A percentile compares a stretch with the other conserved stretches of the same genome.
These are phyloP conservation scores for Latheticus oryzae DNA, from an alignment of 2,888 invertebrate species.

Conservation along the genomic window DNA sequence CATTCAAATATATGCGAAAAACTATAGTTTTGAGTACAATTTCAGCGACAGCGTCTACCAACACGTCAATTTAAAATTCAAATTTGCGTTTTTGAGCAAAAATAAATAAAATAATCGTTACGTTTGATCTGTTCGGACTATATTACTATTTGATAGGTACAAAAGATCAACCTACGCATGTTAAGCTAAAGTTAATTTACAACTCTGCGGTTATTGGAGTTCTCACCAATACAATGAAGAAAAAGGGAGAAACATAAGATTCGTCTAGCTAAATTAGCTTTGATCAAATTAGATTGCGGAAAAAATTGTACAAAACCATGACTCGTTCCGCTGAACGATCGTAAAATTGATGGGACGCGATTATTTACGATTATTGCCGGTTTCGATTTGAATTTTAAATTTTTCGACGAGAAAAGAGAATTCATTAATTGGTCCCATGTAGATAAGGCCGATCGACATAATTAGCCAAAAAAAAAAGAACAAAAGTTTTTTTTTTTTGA, in stretches of 20 bases:
- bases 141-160: slow-evolving; percentile 8
- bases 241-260: neutral
- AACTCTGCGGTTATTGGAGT: too few species aligned
- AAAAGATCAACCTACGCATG: slow-evolving; percentile 17
- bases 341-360: slow-evolving; percentile 19
- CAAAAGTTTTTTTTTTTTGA: too few species aligned
- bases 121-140: slow-evolving; percentile 8
- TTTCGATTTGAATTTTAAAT: slow-evolving; percentile 12
- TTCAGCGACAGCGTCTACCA: slow-evolving; percentile 1
- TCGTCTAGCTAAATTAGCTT: neutral
- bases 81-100: slow-evolving; percentile 23
- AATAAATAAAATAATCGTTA: slow-evolving; percentile 22
- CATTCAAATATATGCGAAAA: slow-evolving; percentile 3
- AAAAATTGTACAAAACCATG: slow-evolving; percentile 6
- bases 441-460: too few species aligned
- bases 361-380: slow-evolving; percentile 21
- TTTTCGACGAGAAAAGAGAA: slow-evolving; percentile 6
- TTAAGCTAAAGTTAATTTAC: too few species aligned
- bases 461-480: too few species aligned
- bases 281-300: slow-evolving; percentile 1
- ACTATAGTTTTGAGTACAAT: slow-evolving; percentile 5
- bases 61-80: slow-evolving; percentile 22
- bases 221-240: neutral
- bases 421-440: slow-evolving; percentile 12
- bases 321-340: slow-evolving; percentile 6